phyloP scores from a whole-genome alignment of 2,113 vertebrate species.

The Catagonus wagneri region DNA sequence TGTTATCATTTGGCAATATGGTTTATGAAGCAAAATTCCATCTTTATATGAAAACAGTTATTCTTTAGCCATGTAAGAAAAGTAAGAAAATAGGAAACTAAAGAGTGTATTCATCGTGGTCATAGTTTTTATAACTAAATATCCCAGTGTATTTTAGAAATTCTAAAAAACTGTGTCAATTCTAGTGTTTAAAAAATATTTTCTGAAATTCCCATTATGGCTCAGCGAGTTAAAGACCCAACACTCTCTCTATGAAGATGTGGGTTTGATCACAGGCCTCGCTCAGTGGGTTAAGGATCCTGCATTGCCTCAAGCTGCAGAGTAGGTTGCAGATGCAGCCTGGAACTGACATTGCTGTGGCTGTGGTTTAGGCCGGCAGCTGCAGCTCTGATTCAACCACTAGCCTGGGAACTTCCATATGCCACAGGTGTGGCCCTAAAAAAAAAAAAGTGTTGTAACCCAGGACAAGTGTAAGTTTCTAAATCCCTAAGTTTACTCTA shows the following conservation, averaged over 20 bases:
- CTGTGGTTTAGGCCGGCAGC: no score
- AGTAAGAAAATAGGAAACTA: not conserved
- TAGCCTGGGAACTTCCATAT: no score
- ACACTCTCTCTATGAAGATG: no score
- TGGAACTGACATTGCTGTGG: no score
- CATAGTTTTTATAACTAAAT: not conserved
- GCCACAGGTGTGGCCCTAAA: no score
- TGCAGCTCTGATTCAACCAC: no score
- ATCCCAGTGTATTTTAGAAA: not conserved
- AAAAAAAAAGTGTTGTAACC: not conserved
- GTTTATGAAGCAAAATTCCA: not conserved
- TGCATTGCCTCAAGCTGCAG: no score
- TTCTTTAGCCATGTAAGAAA: not conserved
- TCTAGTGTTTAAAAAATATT: not conserved
- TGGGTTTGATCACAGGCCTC: no score
- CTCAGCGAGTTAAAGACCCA: no score
- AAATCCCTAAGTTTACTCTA: not conserved
- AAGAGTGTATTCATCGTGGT: not conserved
- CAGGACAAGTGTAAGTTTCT: not conserved
- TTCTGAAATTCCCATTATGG: not conserved
- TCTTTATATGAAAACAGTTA: not conserved
- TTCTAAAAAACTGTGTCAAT: not conserved
- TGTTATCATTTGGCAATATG: not conserved
- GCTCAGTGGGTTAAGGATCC: no score
- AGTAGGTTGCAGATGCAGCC: no score